These are phyloP conservation scores for Perca flavescens DNA, from an alignment of 2,113 vertebrate genomes.

Conservation along the genomic window DNA sequence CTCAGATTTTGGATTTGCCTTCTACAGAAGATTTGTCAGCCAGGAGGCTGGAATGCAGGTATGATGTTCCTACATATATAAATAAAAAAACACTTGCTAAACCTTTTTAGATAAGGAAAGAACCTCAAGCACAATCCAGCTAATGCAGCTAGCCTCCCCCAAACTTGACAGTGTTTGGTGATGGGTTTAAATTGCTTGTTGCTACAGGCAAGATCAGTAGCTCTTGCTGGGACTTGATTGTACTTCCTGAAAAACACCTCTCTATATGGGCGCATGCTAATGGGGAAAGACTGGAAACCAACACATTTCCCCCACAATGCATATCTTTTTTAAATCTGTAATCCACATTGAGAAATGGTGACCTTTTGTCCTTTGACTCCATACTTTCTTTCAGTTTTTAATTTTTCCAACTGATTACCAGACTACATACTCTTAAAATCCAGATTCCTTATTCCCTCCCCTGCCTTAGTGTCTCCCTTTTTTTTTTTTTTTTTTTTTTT, in stretches of 20 bases:
- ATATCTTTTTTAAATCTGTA: background rate
- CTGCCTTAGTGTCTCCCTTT: background rate
- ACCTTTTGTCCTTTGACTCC: background rate
- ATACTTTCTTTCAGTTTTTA: slow-evolving; percentile 1
- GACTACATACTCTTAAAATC: background rate
- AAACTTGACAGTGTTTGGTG: background rate
- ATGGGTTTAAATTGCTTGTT: slow-evolving; percentile 12
- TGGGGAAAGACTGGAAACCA: background rate
- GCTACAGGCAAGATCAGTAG: slow-evolving; percentile 23
- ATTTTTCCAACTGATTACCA: slow-evolving; percentile 3
- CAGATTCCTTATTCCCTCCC: background rate
- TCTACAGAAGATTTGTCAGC: slow-evolving; percentile 89
- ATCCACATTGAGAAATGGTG: background rate
- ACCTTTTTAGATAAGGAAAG: background rate
- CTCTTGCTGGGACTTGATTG: slow-evolving; percentile 39
- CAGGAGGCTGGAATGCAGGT: slow-evolving; percentile 77
- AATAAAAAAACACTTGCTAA: background rate
- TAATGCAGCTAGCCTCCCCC: slow-evolving; percentile 6
- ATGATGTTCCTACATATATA: background rate
- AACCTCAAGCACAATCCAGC: background rate
- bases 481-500: no score
- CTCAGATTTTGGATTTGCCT: slow-evolving; percentile 90
- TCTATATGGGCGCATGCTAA: background rate
- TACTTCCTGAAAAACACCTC: background rate
- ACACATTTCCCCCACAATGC: background rate